Conservation (phyloP, 2,797 vertebrate species). For the Diceros bicornis region DNA sequence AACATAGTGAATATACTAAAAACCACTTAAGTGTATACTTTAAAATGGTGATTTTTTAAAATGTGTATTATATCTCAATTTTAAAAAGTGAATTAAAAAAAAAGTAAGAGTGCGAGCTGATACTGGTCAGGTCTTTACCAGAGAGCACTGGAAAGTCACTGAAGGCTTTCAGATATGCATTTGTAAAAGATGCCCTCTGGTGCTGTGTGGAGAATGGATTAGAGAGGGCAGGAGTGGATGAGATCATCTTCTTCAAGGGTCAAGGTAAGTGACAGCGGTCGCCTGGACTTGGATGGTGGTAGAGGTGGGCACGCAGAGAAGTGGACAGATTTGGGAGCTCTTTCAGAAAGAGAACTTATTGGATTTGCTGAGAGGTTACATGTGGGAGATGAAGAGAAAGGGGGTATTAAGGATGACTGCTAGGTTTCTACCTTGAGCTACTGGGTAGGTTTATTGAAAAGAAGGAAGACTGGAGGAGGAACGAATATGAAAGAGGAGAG, state of each 20-base stretch:
- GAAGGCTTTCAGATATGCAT: not conserved
- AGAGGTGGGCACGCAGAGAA: not conserved
- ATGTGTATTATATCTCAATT: not conserved
- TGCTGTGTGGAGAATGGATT: not conserved
- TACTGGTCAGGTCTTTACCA: conserved; percentile 27
- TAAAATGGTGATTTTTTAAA: conserved; percentile 13
- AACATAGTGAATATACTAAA: conserved; percentile 5
- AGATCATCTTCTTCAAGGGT: not conserved
- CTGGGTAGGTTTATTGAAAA: not conserved
- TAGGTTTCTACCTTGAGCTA: conserved; percentile 8
- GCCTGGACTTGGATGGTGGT: not conserved
- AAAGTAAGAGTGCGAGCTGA: not conserved
- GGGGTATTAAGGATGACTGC: not conserved
- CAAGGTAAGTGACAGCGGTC: not conserved
- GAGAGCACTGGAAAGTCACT: not conserved
- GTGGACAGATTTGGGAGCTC: not conserved
- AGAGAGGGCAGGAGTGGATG: not conserved
- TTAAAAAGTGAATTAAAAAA: conserved; percentile 34
- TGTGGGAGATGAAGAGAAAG: not conserved
- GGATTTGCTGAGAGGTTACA: not conserved
- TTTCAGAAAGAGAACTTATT: conserved; percentile 37
- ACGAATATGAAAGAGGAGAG: conserved; percentile 44
- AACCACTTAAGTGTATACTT: not conserved
- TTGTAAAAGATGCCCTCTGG: not conserved
- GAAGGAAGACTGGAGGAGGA: not conserved